A percentile compares a stretch with the other conserved stretches of the same genome.
Evolutionary conservation across 2,797 vertebrate species (phyloP).

Genomic region (Crossoptilon crossoptilon): DNA sequence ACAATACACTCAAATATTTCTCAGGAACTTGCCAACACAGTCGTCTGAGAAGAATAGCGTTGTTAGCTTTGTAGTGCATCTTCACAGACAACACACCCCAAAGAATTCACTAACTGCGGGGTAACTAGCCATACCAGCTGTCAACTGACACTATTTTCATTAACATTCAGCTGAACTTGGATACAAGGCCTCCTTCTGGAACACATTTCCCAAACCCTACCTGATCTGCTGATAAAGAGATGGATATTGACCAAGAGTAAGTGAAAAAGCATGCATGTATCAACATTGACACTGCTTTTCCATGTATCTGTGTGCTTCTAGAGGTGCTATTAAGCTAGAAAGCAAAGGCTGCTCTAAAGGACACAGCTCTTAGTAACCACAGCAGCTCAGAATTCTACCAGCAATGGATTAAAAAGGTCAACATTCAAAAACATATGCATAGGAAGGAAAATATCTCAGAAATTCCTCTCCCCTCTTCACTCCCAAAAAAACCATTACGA

Average conservation of each 20-base stretch:
- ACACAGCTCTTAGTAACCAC: neutral
- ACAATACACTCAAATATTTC: neutral
- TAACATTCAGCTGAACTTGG: neutral
- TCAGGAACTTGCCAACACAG: neutral
- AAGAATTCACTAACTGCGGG: neutral
- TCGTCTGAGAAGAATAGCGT: neutral
- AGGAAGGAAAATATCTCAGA: neutral
- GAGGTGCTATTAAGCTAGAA: neutral
- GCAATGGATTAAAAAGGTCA: neutral
- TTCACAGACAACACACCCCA: neutral
- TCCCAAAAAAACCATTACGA: neutral
- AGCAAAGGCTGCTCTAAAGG: neutral
- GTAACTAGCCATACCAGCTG: neutral
- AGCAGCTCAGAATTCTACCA: neutral
- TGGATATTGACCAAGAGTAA: neutral
- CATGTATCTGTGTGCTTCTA: neutral
- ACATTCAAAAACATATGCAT: too few relatives aligned
- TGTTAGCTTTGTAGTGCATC: neutral
- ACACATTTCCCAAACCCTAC: neutral
- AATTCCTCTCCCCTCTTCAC: neutral
- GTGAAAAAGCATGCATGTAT: neutral
- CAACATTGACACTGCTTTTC: neutral
- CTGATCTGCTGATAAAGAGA: neutral
- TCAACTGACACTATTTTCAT: neutral
- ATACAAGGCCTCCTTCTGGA: neutral